Evolutionary conservation across 2,113 vertebrate genomes (phyloP), one percentile per base, ranked within the genome.

Genomic region (Labeo rohita): DNA sequence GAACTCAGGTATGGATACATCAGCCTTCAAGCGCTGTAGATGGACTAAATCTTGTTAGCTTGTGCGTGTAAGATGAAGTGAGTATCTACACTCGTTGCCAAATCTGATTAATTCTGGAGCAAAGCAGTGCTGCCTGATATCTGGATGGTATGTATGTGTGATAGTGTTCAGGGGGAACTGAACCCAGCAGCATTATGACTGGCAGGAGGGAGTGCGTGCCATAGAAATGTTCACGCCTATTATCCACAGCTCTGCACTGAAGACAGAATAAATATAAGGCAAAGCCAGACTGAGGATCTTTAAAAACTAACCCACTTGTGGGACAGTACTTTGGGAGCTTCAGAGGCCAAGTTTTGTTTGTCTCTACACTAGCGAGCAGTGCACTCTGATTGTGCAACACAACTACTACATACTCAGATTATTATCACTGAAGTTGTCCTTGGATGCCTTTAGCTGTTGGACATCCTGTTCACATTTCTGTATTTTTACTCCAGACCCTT

Each of bases 31-130:
- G 80, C 28, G 5, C 63, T 70, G n/a, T 36, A 36, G 45, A 82
- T 70, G 47, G 63, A 50, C 63, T 52, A 82, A 82, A 82, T 65
- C 80, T 70, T 82, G 80, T 82, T 82, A 82, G 23, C 79, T 49
- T 66, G 61, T 21, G 63, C 36, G 78, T 73, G 50, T 54, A 54
- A 83, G 66, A 83, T n/a, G 36, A 34, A 83, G 6, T 59, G 18
- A 56, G 63, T n/a, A 82, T 52, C 80, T 82, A 68, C 45, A 68
- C 28, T 82, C 28, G 2, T 50, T 70, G 80, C 80, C 47, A 49
- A 82, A 82, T 82, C 63, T 21, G 45, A 82, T 82, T 82, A 70
- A 47, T 13, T 82, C 2, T 68, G 61, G 36, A 61, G 54, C 18
- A 61, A n/a, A 80, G 34, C 77, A 81, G 56, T 49, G 11, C 63